Conservation (phyloP, 2,797 vertebrate species). For the Thalassophryne amazonica region DNA sequence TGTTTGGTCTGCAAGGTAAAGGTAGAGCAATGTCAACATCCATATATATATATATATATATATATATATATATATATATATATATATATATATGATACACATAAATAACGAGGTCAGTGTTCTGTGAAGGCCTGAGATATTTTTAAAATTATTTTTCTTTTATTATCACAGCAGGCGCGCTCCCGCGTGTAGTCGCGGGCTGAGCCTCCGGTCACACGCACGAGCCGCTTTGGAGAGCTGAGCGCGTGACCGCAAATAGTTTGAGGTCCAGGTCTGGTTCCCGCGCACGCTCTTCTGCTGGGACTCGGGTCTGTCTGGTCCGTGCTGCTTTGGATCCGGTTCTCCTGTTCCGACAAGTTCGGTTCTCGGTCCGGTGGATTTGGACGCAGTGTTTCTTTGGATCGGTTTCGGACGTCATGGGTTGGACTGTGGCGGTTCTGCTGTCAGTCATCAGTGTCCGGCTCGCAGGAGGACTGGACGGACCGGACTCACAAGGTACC, state of each 20-base stretch:
- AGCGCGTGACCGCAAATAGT: constrained; percentile 33
- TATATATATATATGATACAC: too few species aligned
- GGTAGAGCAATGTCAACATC: not conserved
- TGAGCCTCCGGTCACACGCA: not conserved
- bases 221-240: not conserved
- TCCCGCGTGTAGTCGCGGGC: constrained; percentile 28
- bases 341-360: not conserved
- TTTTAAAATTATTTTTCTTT: too few species aligned
- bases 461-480: constrained; percentile 29
- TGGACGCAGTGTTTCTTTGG: too few species aligned
- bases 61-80: too few species aligned
- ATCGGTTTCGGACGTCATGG: constrained; percentile 20
- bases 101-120: too few species aligned
- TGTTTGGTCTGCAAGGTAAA: too few species aligned
- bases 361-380: not conserved
- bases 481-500: constrained; percentile 51
- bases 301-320: not conserved
- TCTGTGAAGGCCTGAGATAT: too few species aligned
- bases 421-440: constrained; percentile 22
- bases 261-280: too few species aligned
- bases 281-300: too few species aligned
- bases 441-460: constrained; percentile 22
- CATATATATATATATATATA: too few species aligned
- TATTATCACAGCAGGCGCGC: too few species aligned
- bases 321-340: not conserved